phyloP scores from a whole-genome alignment of 2,888 invertebrate genomes.

The Temnothorax unifasciatus region DNA sequence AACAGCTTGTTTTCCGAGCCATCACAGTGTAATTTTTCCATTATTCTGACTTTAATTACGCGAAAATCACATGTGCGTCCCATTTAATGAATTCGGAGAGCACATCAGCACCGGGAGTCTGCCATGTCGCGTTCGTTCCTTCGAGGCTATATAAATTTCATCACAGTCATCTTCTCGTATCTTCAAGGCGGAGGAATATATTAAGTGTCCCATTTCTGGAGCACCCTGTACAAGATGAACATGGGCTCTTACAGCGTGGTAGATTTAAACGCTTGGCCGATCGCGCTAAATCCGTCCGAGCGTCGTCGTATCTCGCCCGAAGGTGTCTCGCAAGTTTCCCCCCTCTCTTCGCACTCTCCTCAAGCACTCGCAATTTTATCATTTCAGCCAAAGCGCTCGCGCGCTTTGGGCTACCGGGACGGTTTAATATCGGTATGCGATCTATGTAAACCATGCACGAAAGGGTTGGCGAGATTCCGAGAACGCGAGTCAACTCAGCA shows the following conservation, averaged over 20 bases:
- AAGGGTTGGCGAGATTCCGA: constrained; percentile 39
- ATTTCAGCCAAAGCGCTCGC: constrained; percentile 49
- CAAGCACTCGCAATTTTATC: constrained; percentile 55
- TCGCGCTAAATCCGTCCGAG: constrained; percentile 63
- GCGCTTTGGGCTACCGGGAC: constrained; percentile 37
- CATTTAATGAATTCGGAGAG: constrained; percentile 14
- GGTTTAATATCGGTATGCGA: constrained; percentile 62
- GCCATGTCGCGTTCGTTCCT: constrained; percentile 1
- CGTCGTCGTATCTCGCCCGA: constrained; percentile 46
- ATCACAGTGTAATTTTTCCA: background rate
- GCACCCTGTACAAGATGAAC: constrained; percentile 45
- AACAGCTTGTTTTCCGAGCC: background rate
- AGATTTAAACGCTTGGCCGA: constrained; percentile 60
- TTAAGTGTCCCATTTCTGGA: constrained; percentile 43
- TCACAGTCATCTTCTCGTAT: constrained; percentile 31
- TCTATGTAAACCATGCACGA: constrained; percentile 50
- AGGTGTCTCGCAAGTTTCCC: constrained; percentile 8
- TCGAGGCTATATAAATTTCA: constrained; percentile 41
- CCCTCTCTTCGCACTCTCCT: constrained; percentile 24
- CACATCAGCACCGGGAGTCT: background rate
- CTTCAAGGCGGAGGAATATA: constrained; percentile 46
- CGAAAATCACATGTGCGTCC: background rate
- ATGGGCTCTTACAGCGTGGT: constrained; percentile 42
- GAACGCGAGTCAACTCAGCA: constrained; percentile 51
- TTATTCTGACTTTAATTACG: constrained; percentile 10